Base-by-base conservation (phyloP, 2,888 invertebrate genomes). In the Epinotia bilunana region DNA sequence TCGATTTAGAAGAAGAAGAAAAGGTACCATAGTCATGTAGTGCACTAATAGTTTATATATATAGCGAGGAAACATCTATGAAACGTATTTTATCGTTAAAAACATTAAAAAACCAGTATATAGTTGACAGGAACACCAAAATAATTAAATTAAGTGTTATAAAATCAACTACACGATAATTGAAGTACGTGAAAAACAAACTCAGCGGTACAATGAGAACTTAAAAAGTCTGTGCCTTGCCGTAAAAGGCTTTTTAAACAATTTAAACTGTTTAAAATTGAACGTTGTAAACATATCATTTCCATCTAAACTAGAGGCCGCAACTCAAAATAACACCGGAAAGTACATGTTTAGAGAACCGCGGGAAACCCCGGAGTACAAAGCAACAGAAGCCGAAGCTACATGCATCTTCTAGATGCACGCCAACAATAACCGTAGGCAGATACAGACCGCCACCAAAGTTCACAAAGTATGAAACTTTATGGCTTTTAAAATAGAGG, bases 331-430 rank as follows among this genome's bases (percentile, higher is more conserved):
- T 49, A 61, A 64, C 60, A 73, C 62, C 62, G 18, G 61, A 46
- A 55, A 73, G 28, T 62, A 46, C 68, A 62, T 49, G 12, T 70
- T 74, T 65, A 53, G 12, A 74, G 74, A 64, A 43, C 64, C 70
- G 70, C 70, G 70, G 69, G 64, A 74, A 71, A 33, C 23, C 20
- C 55, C 63, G 39, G 28, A 74, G 64, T 57, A 74, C 70, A 74
- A 74, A 74, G 74, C 64, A 74, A 70, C 64, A 74, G 74, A 74
- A 71, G 70, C 74, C 74, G 74, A 74, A 74, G 64, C 53, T 74
- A 63, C 60, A 39, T 49, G 46, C 46, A 49, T 49, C 49, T 2
- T 60, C 62, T 39, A 55, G 61, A 55, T 64, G 58, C 58, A 39
- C 39, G 60, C 23, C 53, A 63, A 63, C 69, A 39, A 53, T 53